Percentiles rank a stretch among this genome's conserved stretches.
These are phyloP conservation scores for Leptonema lineaticorne DNA, from an alignment of 1,140 invertebrate species.

Conservation along the genomic window DNA sequence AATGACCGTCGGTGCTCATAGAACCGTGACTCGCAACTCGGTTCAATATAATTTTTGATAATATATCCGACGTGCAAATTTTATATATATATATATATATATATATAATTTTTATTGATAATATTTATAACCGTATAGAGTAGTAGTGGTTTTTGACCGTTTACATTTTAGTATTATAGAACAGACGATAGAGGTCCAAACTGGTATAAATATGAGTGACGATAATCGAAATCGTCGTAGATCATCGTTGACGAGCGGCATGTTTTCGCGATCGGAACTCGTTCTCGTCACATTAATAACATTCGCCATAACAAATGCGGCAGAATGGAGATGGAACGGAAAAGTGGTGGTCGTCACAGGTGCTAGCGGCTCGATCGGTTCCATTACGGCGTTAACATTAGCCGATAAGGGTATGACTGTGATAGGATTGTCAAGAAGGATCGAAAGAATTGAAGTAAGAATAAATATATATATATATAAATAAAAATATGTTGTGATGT, in stretches of 20 bases:
- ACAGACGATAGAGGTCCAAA: no score
- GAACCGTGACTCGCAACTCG: no score
- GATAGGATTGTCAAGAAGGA: slow-evolving; percentile 68
- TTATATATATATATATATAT: no score
- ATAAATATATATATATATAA: neutral
- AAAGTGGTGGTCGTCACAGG: slow-evolving; percentile 74
- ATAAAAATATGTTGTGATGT: neutral
- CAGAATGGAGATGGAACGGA: slow-evolving; percentile 57
- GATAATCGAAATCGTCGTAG: slow-evolving; percentile 2
- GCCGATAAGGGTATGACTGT: slow-evolving; percentile 65
- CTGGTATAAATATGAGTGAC: slow-evolving; percentile 22
- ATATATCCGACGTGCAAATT: no score
- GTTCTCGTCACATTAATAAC: neutral
- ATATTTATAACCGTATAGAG: no score
- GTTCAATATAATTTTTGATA: no score
- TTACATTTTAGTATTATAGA: no score
- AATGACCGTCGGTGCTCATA: no score
- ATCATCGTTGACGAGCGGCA: neutral
- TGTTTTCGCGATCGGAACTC: neutral
- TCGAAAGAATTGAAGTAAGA: slow-evolving; percentile 46
- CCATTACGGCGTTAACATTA: slow-evolving; percentile 57
- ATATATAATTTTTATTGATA: no score
- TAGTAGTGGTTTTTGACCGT: no score
- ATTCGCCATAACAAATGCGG: neutral
- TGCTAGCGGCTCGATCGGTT: slow-evolving; percentile 71